Conservation (phyloP, 2,113 vertebrate species). For the Malurus cyaneus region DNA sequence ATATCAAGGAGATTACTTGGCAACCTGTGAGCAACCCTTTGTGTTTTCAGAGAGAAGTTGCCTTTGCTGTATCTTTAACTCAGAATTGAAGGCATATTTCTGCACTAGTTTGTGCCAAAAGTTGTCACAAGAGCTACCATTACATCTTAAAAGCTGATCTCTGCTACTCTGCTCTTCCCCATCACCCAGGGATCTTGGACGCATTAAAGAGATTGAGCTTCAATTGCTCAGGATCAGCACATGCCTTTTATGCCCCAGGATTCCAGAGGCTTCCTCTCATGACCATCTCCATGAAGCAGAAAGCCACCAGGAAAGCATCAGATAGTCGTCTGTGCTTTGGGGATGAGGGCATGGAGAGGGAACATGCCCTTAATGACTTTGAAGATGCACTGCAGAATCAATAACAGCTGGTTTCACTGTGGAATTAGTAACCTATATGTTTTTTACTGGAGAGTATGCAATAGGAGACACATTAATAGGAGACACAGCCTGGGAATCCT, state of each 20-base stretch:
- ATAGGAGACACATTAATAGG: background rate
- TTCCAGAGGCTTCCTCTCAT: background rate
- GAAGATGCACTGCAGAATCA: background rate
- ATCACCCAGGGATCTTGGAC: background rate
- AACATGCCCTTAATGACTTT: background rate
- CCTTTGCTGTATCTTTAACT: background rate
- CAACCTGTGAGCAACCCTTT: background rate
- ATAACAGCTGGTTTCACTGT: background rate
- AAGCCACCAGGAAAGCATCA: background rate
- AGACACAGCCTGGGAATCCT: background rate
- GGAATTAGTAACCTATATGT: background rate
- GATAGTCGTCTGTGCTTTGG: background rate
- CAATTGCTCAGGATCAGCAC: background rate
- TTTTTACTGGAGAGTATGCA: background rate
- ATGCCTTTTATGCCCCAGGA: background rate
- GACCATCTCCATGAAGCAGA: background rate
- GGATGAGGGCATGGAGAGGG: fast-evolving
- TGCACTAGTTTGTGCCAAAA: background rate
- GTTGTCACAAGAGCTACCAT: background rate
- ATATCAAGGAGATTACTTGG: background rate
- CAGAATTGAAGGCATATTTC: background rate
- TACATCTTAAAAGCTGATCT: background rate
- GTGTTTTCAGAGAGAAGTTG: background rate
- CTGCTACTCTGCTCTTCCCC: background rate
- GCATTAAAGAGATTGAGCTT: background rate